Percentiles rank a stretch among this genome's conserved stretches.
Conservation (phyloP, 1,140 invertebrate species). For the Pygmarrhopalites habei region DNA sequence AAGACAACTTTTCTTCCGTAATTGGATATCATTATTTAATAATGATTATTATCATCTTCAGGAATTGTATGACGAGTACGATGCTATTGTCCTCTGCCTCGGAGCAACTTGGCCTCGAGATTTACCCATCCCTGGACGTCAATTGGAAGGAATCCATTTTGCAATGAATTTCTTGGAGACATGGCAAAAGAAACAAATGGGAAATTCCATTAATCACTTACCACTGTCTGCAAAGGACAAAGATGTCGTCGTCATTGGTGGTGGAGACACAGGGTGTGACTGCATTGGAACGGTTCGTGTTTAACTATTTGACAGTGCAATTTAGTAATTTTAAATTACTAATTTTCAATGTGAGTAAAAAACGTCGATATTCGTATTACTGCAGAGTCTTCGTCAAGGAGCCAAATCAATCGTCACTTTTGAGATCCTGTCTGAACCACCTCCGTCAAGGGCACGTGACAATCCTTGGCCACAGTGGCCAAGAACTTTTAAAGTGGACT, state of each 20-base stretch:
- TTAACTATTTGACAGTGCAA: no score
- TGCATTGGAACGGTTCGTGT: conserved; percentile 99
- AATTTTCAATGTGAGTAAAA: no score
- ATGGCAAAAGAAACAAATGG: conserved; percentile 83
- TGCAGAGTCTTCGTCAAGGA: conserved; percentile 84
- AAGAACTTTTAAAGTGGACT: conserved; percentile 92
- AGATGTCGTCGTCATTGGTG: conserved; percentile 93
- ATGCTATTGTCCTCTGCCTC: conserved; percentile 82
- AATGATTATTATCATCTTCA: no score
- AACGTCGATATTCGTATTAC: no score
- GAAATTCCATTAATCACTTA: conserved; percentile 52
- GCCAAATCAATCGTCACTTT: conserved; percentile 94
- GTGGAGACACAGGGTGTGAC: conserved; percentile 98
- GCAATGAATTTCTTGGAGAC: conserved; percentile 96
- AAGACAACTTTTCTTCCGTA: no score
- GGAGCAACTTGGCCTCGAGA: conserved; percentile 96
- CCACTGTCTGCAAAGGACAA: conserved; percentile 81
- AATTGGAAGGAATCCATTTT: conserved; percentile 87
- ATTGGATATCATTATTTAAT: no score
- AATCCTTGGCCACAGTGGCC: conserved; percentile 99
- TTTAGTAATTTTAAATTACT: no score
- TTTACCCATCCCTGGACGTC: conserved; percentile 67
- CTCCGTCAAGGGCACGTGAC: conserved; percentile 63
- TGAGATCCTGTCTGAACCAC: conserved; percentile 93
- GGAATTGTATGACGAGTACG: conserved; percentile 63